Percentiles rank a stretch among this genome's conserved stretches.
Evolutionary conservation across 2,113 vertebrate genomes (phyloP).

Genomic region (Gorilla gorilla): DNA sequence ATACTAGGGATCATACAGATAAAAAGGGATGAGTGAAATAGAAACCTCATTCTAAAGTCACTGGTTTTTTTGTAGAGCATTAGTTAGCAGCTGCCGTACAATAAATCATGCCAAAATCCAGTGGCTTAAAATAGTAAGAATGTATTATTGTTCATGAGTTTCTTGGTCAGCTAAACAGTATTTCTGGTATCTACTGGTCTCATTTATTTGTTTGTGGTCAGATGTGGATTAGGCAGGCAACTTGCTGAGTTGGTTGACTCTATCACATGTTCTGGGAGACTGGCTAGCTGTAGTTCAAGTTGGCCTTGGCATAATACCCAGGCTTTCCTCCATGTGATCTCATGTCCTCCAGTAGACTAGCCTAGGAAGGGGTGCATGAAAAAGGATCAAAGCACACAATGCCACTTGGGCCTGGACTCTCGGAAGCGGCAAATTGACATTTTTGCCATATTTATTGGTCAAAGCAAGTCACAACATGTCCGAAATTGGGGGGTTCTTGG

Average conservation of each 20-base stretch:
- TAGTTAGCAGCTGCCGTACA: neutral
- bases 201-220: neutral
- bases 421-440: neutral
- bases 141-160: neutral
- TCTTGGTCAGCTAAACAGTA: neutral
- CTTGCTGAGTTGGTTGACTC: neutral
- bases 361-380: neutral
- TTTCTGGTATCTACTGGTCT: neutral
- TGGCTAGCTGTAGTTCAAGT: no score
- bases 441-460: neutral
- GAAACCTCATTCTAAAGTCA: neutral
- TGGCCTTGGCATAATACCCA: neutral
- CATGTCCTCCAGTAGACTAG: neutral
- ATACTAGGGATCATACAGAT: neutral
- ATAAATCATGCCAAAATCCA: neutral
- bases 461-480: neutral
- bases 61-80: neutral
- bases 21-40: neutral
- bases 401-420: neutral
- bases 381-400: neutral
- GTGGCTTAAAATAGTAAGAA: neutral
- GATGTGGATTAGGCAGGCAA: neutral
- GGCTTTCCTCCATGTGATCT: neutral
- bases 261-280: neutral
- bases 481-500: no score